Base-by-base conservation (phyloP, 2,113 vertebrate genomes). In the Pterocles orientalis region DNA sequence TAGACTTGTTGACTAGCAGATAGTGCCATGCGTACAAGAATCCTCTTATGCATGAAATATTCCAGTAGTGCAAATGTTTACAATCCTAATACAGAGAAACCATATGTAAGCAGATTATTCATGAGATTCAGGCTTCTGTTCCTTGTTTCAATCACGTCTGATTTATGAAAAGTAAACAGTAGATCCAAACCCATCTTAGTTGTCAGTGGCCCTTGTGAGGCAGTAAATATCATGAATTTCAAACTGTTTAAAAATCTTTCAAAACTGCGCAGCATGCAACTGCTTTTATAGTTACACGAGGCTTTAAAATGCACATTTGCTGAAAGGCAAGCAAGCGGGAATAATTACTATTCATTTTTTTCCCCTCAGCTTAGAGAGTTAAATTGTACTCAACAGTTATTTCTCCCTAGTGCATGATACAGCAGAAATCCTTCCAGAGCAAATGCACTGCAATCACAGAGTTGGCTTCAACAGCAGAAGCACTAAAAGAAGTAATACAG, bases 351-450 rank as follows among this genome's bases (percentile, higher is more conserved):
- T 95, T 94, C 95, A 90, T 94, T 97, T 93, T 92, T 96, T 69
- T 31, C 91, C 83, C 73, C 85, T 95, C 86, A 83, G 81, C 91
- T 92, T 93, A 90, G 91, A 92, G 91, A 97, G 90, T 94, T 96
- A 97, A 97, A 97, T 97, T 97, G 92, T 95, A 94, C 93, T 97
- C 90, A 90, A 94, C 92, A 87, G 84, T 97, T 97, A 97, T 97
- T 95, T 96, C 88, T 97, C 97, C 95, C 95, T 88, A 88, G 97
- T 94, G 97, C 86, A 94, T 96, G 95, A 97, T 92, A 95, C 73
- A 95, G 96, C 96, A 96, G 93, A 97, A 97, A 89, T 73, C 62
- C 90, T 96, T 97, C 94, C 91, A 97, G 94, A 90, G 82, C 78
- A 92, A 97, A 97, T 96, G 89, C 69, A 89, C 43, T 96, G 93